Base-by-base conservation (phyloP, 2,797 vertebrate species). In the Argentina silus region DNA sequence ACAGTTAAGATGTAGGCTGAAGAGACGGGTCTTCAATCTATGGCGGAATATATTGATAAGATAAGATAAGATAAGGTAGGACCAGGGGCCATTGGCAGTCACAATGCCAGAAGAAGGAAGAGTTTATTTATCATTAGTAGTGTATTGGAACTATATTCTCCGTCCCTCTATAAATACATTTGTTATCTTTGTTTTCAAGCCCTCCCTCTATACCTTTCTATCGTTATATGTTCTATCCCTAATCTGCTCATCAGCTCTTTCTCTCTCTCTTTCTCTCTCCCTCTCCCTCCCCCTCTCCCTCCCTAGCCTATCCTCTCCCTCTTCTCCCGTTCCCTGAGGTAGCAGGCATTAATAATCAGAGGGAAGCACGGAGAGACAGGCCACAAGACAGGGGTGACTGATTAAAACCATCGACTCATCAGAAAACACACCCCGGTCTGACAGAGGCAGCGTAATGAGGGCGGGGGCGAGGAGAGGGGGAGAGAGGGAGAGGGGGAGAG, bases 361-460 rank as follows among this genome's bases (percentile, higher is more conserved):
- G 10, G 21, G 6, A 12, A 3, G 23, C 6, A 3, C 7, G 43
- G 42, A 44, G 7, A 61, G 62, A 64, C 42, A 19, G 62, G 19
- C 9, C 1, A 1, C 8, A 62, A 66, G 23, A 12, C 14, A 21
- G 62, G 42, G 11, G 19, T 36, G 7, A 42, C 50, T 66, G 50
- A 73, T 66, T 73, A 21, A 44, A 72, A 23, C 19, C 42, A 11
- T 48, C 12, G 8, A 47, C 17, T 42, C 48, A n/a, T 67, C 53
- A 53, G 55, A 90, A 91, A 93, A 90, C 91, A 93, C 88, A 81
- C 19, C 19, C 17, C 8, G 10, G 89, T 87, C 86, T 86, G 88
- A 90, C 76, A 86, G 88, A 83, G 7, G 82, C 86, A 53, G 86
- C 77, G 90, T 86, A 90, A 92, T 93, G 91, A 92, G 48, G 90